phyloP scores from a whole-genome alignment of 2,888 invertebrate genomes.

The Nephrotoma guestfalica region DNA sequence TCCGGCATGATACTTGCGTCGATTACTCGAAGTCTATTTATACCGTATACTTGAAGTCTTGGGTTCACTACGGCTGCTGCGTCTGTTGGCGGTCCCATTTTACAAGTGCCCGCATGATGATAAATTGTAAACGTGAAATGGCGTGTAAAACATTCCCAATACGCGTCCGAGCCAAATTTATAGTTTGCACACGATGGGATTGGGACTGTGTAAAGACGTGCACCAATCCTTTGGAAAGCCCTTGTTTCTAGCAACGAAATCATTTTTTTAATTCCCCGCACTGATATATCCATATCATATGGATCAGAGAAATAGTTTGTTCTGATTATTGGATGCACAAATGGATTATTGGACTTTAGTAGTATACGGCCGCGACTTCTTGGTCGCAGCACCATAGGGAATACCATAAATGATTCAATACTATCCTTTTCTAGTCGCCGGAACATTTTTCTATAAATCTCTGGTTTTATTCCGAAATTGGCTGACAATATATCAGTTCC shows the following conservation, averaged over 20 bases:
- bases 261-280: constrained; percentile 41
- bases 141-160: constrained; percentile 49
- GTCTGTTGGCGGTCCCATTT: constrained; percentile 48
- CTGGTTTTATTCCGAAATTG: constrained; percentile 35
- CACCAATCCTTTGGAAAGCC: constrained; percentile 38
- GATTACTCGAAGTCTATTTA: constrained; percentile 35
- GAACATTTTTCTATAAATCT: constrained; percentile 33
- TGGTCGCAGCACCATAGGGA: constrained; percentile 50
- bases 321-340: constrained; percentile 46
- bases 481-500: constrained; percentile 19
- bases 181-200: constrained; percentile 44
- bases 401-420: constrained; percentile 38
- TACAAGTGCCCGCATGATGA: constrained; percentile 47
- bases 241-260: constrained; percentile 35
- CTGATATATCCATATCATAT: constrained; percentile 45
- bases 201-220: constrained; percentile 36
- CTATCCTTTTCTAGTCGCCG: constrained; percentile 23
- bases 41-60: constrained; percentile 36
- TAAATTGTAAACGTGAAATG: constrained; percentile 46
- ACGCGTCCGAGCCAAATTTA: constrained; percentile 39
- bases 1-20: constrained; percentile 41
- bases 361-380: constrained; percentile 52
- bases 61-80: constrained; percentile 48
- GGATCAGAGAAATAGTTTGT: constrained; percentile 53
- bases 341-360: constrained; percentile 46